A percentile compares a stretch with the other conserved stretches of the same genome.
Evolutionary conservation across 1,140 invertebrate species (phyloP).

Genomic region (Reticulitermes speratus): DNA sequence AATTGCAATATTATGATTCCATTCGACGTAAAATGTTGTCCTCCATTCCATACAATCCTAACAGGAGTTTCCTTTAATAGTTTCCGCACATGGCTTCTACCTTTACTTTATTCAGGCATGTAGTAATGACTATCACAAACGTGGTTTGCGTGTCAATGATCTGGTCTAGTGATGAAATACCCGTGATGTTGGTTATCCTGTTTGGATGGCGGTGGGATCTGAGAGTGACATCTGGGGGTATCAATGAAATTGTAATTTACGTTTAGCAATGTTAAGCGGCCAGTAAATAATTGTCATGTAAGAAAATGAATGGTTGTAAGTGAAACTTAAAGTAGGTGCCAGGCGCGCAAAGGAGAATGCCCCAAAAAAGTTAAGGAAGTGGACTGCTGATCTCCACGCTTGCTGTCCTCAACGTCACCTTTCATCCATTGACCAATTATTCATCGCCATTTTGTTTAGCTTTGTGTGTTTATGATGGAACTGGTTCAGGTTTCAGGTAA

Average conservation of each 20-base stretch:
- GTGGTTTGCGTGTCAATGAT: not conserved
- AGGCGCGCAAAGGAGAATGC: not conserved
- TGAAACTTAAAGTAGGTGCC: not conserved
- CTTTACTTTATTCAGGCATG: too few relatives aligned
- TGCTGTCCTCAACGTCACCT: not conserved
- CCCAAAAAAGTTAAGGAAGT: not conserved
- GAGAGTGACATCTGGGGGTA: not conserved
- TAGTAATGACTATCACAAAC: too few relatives aligned
- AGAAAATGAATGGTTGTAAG: not conserved
- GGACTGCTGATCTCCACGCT: not conserved
- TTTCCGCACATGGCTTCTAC: too few relatives aligned
- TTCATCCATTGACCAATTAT: slow-evolving; percentile 7
- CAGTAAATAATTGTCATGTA: not conserved
- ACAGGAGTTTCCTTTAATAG: too few relatives aligned
- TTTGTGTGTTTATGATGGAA: slow-evolving; percentile 25
- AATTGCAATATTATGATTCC: too few relatives aligned
- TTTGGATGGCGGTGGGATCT: not conserved
- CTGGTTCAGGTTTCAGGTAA: slow-evolving; percentile 19
- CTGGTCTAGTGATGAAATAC: not conserved
- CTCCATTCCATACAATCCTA: too few relatives aligned
- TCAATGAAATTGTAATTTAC: not conserved
- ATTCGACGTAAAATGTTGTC: too few relatives aligned
- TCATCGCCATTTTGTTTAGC: slow-evolving; percentile 29
- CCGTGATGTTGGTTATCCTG: not conserved
- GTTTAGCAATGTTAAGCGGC: not conserved